Base-by-base conservation (phyloP, 1,140 invertebrate species). In the Holotrichia oblita region DNA sequence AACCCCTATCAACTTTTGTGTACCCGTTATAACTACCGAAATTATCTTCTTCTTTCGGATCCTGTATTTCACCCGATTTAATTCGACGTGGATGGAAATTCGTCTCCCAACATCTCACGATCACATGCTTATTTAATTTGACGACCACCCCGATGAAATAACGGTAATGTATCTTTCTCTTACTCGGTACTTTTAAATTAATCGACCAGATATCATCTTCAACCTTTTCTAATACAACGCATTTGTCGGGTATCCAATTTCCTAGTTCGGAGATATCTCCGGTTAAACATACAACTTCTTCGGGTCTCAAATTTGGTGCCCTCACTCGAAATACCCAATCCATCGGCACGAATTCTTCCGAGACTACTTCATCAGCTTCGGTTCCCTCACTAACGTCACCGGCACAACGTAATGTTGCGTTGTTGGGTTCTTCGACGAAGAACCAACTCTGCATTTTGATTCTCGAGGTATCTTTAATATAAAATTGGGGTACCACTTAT, bases 71-170 rank as follows among this genome's bases (percentile, higher is more conserved):
- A n/a, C 40, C 14, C 17, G 55, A 4, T 44, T 81, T 78, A 77
- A 94, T 90, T 24, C 86, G 78, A 76, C 96, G 88, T 44, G 96
- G 93, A 76, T 88, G 87, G 77, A 95, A 88, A 83, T 95, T 92
- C 8, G 95, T 95, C 87, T 98, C 96, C 96, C 96, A 97, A 81
- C 89, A 89, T 17, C 93, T 90, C 14, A 97, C 91, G 69, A 95
- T 89, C 7, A 93, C 83, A 79, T 86, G 84, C 22, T 84, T 81
- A 73, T 84, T 86, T 77, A 73, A 81, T 82, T 90, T 89, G 34
- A 89, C 81, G 6, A 91, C 81, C 27, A 89, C 84, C 85, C 93
- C 93, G 75, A 96, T 89, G 83, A 93, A 93, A 87, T 95, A 98
- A 17, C 96, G 91, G 85, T 94, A 98, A 40, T 92, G 88, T 2